Evolutionary conservation across 2,888 invertebrate species (phyloP).

Genomic region (Toxonevra muliebris): DNA sequence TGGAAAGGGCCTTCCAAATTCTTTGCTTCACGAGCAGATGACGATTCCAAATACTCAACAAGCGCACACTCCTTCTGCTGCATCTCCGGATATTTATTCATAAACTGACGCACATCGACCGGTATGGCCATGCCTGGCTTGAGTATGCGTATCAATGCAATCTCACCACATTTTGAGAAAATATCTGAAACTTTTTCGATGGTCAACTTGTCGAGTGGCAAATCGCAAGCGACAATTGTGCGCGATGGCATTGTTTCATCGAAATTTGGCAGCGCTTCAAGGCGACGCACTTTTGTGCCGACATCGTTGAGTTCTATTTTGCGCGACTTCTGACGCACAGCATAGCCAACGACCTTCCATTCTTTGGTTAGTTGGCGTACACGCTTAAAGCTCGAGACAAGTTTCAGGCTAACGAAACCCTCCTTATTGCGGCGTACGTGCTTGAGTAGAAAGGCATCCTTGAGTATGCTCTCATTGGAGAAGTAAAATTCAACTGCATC

Average conservation of each 20-base stretch:
- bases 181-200: slow-evolving; percentile 92
- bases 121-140: slow-evolving; percentile 91
- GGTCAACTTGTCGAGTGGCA: slow-evolving; percentile 84
- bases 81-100: slow-evolving; percentile 89
- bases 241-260: slow-evolving; percentile 93
- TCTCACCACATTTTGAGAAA: slow-evolving; percentile 89
- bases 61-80: slow-evolving; percentile 87
- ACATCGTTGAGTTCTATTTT: slow-evolving; percentile 89
- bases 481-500: slow-evolving; percentile 95
- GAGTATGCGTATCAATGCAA: slow-evolving; percentile 86
- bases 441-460: slow-evolving; percentile 94
- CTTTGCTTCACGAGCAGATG: slow-evolving; percentile 83
- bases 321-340: slow-evolving; percentile 78
- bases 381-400: slow-evolving; percentile 94
- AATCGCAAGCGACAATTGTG: slow-evolving; percentile 86
- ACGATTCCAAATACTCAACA: slow-evolving; percentile 89
- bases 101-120: slow-evolving; percentile 89
- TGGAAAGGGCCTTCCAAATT: slow-evolving; percentile 72
- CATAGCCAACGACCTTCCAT: slow-evolving; percentile 91
- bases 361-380: slow-evolving; percentile 94
- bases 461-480: slow-evolving; percentile 92
- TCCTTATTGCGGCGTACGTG: slow-evolving; percentile 95
- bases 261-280: slow-evolving; percentile 85
- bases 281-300: slow-evolving; percentile 87
- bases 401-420: slow-evolving; percentile 92